Percentiles rank a stretch among this genome's conserved stretches.
phyloP scores from a whole-genome alignment of 2,888 invertebrate species.

The Parnassius apollo region DNA sequence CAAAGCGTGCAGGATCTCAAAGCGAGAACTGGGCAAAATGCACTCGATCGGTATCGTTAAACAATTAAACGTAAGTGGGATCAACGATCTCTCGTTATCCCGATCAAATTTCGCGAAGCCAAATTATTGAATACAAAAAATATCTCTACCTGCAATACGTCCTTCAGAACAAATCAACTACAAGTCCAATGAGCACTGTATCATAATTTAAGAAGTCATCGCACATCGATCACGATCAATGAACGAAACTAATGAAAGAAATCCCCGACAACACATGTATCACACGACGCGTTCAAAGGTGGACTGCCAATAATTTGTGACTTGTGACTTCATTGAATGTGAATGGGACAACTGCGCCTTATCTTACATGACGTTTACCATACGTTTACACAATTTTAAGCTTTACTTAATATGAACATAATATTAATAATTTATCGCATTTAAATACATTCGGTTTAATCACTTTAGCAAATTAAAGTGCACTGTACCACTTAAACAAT shows the following conservation, averaged over 20 bases:
- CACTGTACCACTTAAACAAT: no score
- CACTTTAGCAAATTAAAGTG: no score
- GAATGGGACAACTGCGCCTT: slow-evolving; percentile 17
- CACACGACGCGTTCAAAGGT: slow-evolving; percentile 19
- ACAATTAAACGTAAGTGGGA: slow-evolving; percentile 69
- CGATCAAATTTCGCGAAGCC: slow-evolving; percentile 55
- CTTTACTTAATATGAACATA: neutral
- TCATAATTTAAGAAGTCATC: slow-evolving; percentile 25
- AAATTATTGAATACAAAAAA: slow-evolving; percentile 24
- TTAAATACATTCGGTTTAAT: no score
- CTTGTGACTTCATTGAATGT: slow-evolving; percentile 13
- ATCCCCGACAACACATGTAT: slow-evolving; percentile 16
- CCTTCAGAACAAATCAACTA: slow-evolving; percentile 26
- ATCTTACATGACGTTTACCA: slow-evolving; percentile 21
- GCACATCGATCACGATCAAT: slow-evolving; percentile 10
- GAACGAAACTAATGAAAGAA: slow-evolving; percentile 6
- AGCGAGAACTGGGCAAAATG: slow-evolving; percentile 33
- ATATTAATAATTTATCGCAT: no score
- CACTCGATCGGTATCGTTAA: slow-evolving; percentile 55
- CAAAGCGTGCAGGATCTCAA: neutral
- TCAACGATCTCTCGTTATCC: slow-evolving; percentile 65
- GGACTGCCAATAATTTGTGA: slow-evolving; percentile 23
- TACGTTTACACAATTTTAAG: slow-evolving; percentile 23
- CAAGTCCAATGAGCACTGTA: slow-evolving; percentile 27
- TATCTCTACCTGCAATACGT: slow-evolving; percentile 37